Base-by-base conservation (phyloP, 2,113 vertebrate genomes). In the Chionis minor region DNA sequence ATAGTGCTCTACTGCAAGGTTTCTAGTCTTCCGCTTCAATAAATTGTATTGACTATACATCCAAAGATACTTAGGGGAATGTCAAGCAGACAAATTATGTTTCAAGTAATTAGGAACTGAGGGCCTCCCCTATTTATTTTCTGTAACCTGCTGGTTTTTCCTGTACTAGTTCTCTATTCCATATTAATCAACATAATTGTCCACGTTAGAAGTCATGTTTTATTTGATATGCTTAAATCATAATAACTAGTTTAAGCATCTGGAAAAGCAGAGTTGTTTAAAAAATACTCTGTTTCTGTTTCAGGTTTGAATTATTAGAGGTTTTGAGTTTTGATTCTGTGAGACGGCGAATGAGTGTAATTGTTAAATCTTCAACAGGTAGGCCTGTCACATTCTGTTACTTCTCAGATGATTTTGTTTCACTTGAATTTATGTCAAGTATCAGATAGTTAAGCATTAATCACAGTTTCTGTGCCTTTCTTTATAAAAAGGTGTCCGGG, bases 251-350 rank as follows among this genome's bases (percentile, higher is more conserved):
- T 38, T 55, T 17, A 72, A 10, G 16, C 35, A 27, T 49, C 12
- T 65, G 63, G 27, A 71, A 81, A 49, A 81, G 13, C 4, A 38
- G 24, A 74, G 28, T 33, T 86, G 7, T 78, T 45, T 28, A 45
- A 61, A 51, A 52, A 65, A 8, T 14, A 59, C 15, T 84, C 32
- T 84, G 14, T 84, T 79, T 89, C 69, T 78, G 45, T 75, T 86
- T 72, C 96, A 99, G 99, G 95, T 99, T 99, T 94, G 99, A 99
- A 94, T 96, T 99, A 63, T 73, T 99, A 55, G 99, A 99, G 23
- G 97, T 99, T 92, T 94, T 99, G 94, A 99, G 98, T 58, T 99
- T 99, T 74, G 99, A 99, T 97, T 99, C 99, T 3, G 99, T 99
- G 70, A 98, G 99, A 80, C 98, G 99, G 54, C 98, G 99, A 84